Evolutionary conservation across 2,888 invertebrate genomes (phyloP), one percentile per base, ranked within the genome.

Genomic region (Byasa hedistus): DNA sequence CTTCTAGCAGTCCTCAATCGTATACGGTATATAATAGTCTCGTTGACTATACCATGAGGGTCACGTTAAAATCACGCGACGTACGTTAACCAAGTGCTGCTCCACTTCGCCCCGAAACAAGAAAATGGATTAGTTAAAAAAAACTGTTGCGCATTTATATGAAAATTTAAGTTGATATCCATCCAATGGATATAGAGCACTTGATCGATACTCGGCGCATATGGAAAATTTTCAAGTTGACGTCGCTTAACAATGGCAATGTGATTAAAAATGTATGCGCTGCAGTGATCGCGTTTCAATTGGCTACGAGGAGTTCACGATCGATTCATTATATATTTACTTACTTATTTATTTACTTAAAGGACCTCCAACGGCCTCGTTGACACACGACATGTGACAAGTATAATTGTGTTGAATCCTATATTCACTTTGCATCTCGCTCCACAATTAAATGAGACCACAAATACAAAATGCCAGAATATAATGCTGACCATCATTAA

Each of bases 231-330:
- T 55, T 27, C 54, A 4, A 61, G 10, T 61, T 36, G n/a, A 61
- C 54, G 36, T 61, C 39, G 54, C 1, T 61, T 10, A 39, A 61
- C 61, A 55, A 62, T 62, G 55, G 39, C 36, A 12, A 39, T 39
- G 61, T 62, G 55, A 62, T 62, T 62, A 62, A 62, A 62, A 56
- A 21, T 61, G 36, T 19, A 61, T 39, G 61, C 36, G 36, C 36
- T 36, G 55, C 36, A 22, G 55, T 55, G 44, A 61, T 39, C 55
- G 55, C 2, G 23, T 17, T 54, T 44, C 23, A 24, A 61, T 39
- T 56, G 61, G 24, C 23, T 62, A 7, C 61, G 44, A 62, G n/a
- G 24, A 19, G 56, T 51, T 55, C 55, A n/a, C 55, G 21, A 39
- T 22, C 61, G 24, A 54, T 61, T 61, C 39, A 23, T 54, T 12